These are phyloP conservation scores for Sabatieria punctata DNA, from an alignment of 2,888 invertebrate genomes.

Conservation along the genomic window DNA sequence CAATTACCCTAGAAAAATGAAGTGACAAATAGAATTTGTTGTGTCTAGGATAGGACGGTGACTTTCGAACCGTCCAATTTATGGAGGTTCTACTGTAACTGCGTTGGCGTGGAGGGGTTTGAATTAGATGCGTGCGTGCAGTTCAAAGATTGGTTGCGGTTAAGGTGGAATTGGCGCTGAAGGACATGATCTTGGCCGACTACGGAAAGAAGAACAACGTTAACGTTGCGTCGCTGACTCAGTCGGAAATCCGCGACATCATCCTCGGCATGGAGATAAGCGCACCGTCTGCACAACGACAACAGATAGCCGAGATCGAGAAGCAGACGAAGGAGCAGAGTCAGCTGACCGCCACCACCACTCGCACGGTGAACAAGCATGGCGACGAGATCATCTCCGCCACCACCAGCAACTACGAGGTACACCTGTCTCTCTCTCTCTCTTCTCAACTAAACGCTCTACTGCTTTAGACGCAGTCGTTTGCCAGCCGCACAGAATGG, in stretches of 20 bases:
- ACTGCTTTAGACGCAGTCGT: conserved; percentile 55
- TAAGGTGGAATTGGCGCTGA: conserved; percentile 72
- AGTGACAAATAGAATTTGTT: no score
- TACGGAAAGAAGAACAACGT: conserved; percentile 99
- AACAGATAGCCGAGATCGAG: conserved; percentile 98
- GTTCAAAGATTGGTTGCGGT: no score
- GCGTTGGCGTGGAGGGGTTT: no score
- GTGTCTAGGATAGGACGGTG: no score
- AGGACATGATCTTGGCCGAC: conserved; percentile 93
- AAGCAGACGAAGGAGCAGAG: conserved; percentile 96
- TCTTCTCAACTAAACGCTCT: not conserved
- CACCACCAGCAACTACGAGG: conserved; percentile 94
- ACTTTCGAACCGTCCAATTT: no score
- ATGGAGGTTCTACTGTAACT: no score
- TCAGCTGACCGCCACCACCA: conserved; percentile 94
- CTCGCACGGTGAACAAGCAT: conserved; percentile 94
- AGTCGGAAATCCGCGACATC: conserved; percentile 96
- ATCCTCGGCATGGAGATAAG: conserved; percentile 99
- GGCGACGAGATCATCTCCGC: conserved; percentile 98
- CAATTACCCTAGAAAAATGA: no score
- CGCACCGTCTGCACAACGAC: conserved; percentile 92
- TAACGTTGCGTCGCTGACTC: conserved; percentile 93
- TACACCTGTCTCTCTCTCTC: not conserved
- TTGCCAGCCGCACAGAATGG: conserved; percentile 98
- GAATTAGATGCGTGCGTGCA: no score